Conservation (phyloP, 2,797 vertebrate species). For the Dicrostonyx torquatus region DNA sequence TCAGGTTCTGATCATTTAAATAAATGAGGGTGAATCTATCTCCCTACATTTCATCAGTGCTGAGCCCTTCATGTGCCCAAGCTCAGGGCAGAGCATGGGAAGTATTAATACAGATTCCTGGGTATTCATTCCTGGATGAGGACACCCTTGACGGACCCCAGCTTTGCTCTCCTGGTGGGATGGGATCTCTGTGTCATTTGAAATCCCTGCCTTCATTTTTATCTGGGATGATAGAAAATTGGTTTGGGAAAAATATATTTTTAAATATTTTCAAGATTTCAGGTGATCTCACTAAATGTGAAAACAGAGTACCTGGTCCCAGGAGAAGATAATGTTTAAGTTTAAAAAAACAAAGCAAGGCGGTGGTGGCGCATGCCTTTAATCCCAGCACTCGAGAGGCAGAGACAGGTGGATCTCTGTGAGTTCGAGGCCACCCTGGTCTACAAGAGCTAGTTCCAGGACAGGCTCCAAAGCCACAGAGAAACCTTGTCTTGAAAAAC, state of each 20-base stretch:
- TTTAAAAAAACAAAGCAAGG: not conserved
- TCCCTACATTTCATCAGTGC: not conserved
- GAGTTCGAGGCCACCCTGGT: too few species aligned
- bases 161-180: not conserved
- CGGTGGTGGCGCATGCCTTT: too few species aligned
- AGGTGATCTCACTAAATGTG: not conserved
- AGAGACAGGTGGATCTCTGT: too few species aligned
- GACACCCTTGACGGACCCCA: not conserved
- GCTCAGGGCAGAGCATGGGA: not conserved
- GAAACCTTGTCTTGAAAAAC: too few species aligned
- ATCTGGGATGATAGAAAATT: slow-evolving; percentile 3
- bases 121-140: too few species aligned
- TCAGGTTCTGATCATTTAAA: not conserved
- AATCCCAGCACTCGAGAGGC: too few species aligned
- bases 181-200: not conserved
- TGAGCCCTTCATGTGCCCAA: not conserved
- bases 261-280: not conserved
- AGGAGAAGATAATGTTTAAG: not conserved
- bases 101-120: not conserved
- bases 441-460: too few species aligned
- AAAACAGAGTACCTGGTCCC: not conserved
- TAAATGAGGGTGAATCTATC: not conserved
- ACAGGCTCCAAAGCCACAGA: too few species aligned
- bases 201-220: not conserved
- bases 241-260: slow-evolving; percentile 4